These are phyloP conservation scores for Electrona antarctica DNA, from an alignment of 2,113 vertebrate genomes.

Conservation along the genomic window DNA sequence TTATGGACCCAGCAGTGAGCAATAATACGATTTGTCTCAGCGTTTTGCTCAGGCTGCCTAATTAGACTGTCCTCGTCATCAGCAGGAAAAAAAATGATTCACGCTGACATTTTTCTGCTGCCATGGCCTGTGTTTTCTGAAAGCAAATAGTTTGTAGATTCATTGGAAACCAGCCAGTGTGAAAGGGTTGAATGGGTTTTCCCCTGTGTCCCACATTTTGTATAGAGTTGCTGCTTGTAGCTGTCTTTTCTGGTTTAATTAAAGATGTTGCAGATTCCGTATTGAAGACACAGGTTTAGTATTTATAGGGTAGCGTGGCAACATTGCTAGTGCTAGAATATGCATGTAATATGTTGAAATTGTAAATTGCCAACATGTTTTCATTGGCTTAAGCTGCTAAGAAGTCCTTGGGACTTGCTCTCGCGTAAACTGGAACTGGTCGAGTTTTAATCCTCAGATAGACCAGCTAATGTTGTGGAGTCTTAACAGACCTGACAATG, in stretches of 20 bases:
- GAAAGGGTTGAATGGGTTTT: slow-evolving; percentile 70
- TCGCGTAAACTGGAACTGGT: slow-evolving; percentile 53
- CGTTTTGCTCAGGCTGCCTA: slow-evolving; percentile 33
- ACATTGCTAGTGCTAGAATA: slow-evolving; percentile 20
- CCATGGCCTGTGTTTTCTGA: slow-evolving; percentile 36
- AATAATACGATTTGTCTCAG: slow-evolving; percentile 42
- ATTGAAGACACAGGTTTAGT: slow-evolving; percentile 14
- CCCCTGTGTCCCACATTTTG: slow-evolving; percentile 43
- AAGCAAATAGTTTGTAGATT: slow-evolving; percentile 43
- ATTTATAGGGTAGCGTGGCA: not conserved
- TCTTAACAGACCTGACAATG: slow-evolving; percentile 47
- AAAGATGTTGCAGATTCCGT: slow-evolving; percentile 43
- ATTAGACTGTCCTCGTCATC: slow-evolving; percentile 41
- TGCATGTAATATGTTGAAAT: slow-evolving; percentile 48
- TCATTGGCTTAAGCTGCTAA: slow-evolving; percentile 49
- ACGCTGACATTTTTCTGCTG: slow-evolving; percentile 5
- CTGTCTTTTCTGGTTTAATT: slow-evolving; percentile 50
- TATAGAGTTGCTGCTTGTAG: slow-evolving; percentile 31
- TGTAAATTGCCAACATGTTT: slow-evolving; percentile 57
- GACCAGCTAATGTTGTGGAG: slow-evolving; percentile 31
- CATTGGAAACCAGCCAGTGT: slow-evolving; percentile 68
- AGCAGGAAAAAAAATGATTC: slow-evolving; percentile 38
- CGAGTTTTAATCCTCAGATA: slow-evolving; percentile 62
- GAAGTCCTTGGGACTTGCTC: slow-evolving; percentile 52
- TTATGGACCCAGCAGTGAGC: slow-evolving; percentile 23